These are phyloP conservation scores for Thryonomys swinderianus DNA, from an alignment of 2,113 vertebrate species.

Conservation along the genomic window DNA sequence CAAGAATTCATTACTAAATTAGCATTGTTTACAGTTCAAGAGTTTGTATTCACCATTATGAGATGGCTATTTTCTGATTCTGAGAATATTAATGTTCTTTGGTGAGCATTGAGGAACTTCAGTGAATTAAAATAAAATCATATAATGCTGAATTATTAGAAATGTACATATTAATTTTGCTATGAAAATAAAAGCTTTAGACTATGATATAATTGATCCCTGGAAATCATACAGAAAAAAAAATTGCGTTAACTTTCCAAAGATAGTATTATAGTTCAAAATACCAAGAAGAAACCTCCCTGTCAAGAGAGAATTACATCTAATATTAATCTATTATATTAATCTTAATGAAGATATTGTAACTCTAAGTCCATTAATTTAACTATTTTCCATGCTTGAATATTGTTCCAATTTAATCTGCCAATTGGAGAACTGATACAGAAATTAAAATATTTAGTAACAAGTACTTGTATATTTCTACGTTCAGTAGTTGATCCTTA, in stretches of 20 bases:
- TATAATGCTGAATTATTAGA: background rate
- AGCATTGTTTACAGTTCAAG: background rate
- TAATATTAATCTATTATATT: no score
- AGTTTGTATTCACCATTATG: background rate
- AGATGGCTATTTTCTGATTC: background rate
- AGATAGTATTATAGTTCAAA: background rate
- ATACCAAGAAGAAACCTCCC: background rate
- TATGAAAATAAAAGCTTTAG: background rate
- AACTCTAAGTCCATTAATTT: background rate
- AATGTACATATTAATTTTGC: background rate
- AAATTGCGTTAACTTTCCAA: background rate
- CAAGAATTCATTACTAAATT: background rate
- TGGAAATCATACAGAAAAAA: background rate
- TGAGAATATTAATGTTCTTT: background rate
- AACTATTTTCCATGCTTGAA: background rate
- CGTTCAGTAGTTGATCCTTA: background rate
- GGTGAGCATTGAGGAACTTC: background rate
- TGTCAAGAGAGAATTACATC: background rate
- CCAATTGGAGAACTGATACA: background rate
- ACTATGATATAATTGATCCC: background rate
- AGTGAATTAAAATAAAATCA: background rate
- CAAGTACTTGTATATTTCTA: background rate
- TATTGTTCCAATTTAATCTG: background rate
- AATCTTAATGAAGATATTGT: background rate
- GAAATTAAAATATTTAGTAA: background rate